Percentiles rank a stretch among this genome's conserved stretches.
phyloP scores from a whole-genome alignment of 2,113 vertebrate genomes.

The Xiphophorus maculatus region DNA sequence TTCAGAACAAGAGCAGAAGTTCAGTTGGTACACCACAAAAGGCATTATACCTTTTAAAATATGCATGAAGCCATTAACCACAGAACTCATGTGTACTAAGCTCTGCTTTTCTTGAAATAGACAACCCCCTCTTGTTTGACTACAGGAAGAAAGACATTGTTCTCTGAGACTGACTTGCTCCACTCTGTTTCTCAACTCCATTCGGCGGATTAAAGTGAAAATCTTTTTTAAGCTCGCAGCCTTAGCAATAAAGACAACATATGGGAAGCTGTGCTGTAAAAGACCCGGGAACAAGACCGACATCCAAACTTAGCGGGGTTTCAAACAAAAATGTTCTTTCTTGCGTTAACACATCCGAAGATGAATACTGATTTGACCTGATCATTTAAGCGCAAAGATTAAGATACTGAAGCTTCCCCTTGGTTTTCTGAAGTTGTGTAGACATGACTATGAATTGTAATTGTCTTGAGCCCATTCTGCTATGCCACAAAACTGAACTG shows the following conservation, averaged over 20 bases:
- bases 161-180: not conserved
- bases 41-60: not conserved
- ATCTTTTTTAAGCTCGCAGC: conserved; percentile 2
- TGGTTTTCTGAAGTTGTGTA: conserved; percentile 15
- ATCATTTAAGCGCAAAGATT: conserved; percentile 30
- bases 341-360: conserved; percentile 22
- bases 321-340: conserved; percentile 24
- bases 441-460: conserved; percentile 34
- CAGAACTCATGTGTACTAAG: not conserved
- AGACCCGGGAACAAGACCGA: conserved; percentile 18
- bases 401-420: conserved; percentile 10
- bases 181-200: not conserved
- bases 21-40: not conserved
- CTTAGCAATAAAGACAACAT: conserved; percentile 15
- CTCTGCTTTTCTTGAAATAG: not conserved
- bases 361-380: conserved; percentile 16
- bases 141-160: not conserved
- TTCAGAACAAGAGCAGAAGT: not conserved
- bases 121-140: not conserved
- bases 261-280: conserved; percentile 1
- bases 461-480: conserved; percentile 8
- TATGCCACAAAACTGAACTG: conserved; percentile 24
- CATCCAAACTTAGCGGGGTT: conserved; percentile 19
- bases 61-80: not conserved
- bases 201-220: not conserved